Evolutionary conservation across 2,888 invertebrate genomes (phyloP), one percentile per base, ranked within the genome.

Genomic region (Chouioia cunea): DNA sequence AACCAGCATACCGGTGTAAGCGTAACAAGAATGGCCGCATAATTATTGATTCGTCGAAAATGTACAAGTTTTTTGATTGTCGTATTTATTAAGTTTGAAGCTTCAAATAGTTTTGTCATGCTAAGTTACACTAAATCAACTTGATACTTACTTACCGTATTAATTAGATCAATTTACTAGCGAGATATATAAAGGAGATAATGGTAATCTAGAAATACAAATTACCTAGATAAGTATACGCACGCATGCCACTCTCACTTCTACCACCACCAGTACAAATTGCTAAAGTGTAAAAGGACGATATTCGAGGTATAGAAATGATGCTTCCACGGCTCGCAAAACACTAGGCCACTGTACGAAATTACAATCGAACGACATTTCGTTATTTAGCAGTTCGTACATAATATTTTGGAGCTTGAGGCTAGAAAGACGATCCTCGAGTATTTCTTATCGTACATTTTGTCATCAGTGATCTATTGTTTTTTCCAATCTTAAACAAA

Each of bases 211-310:
- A 53, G 47, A 71, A 66, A 76, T 36, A 36, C 75, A 77, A 74
- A 73, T 76, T 76, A 74, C 70, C 73, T 75, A 71, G 73, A 76
- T 75, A 74, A 74, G 76, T 76, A 73, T 75, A 66, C 73, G 77
- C 66, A 56, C 74, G 77, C 83, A 82, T 82, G 82, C 81, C 79
- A 80, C 78, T 79, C 78, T 81, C 79, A 80, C 78, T 79, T 78
- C 77, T 75, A 81, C 81, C 81, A 81, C 78, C 82, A 82, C 80
- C 82, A 76, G 73, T 76, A 73, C 27, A 27, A 8, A 63, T 67
- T 58, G 48, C 36, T 20, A 47, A 59, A 27, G 59, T 53, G 16
- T 44, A 53, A 36, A 36, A 36, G 10, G 10, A 36, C 36, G 12
- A 36, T 36, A 36, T 36, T 36, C 36, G 36, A 36, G 36, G 23